Evolutionary conservation across 2,888 invertebrate species (phyloP).

Genomic region (Lypha dubia): DNA sequence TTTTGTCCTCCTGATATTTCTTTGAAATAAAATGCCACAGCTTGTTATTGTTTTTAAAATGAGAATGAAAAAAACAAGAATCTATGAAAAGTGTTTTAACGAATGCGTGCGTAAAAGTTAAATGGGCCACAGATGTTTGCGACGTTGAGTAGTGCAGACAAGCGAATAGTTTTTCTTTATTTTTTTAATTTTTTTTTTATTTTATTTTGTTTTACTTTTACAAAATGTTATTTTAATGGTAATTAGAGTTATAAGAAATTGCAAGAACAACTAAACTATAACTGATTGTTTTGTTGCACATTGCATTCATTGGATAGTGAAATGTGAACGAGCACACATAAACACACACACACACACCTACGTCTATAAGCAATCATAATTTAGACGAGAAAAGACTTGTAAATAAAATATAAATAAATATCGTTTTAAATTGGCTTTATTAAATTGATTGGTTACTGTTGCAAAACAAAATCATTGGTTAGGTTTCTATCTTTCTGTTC

Average conservation of each 20-base stretch:
- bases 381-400: not conserved
- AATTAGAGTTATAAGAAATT: slow-evolving; percentile 61
- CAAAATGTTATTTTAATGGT: slow-evolving; percentile 66
- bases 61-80: not conserved
- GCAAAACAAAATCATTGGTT: not conserved
- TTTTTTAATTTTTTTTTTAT: slow-evolving; percentile 1
- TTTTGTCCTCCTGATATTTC: not conserved
- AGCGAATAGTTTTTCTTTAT: slow-evolving; percentile 54
- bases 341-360: not conserved
- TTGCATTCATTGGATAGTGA: slow-evolving; percentile 12
- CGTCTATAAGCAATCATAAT: not conserved
- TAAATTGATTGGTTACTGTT: slow-evolving; percentile 23
- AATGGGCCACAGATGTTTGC: slow-evolving; percentile 71
- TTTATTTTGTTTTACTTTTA: slow-evolving; percentile 33
- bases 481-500: not conserved
- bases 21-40: slow-evolving; percentile 4
- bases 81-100: slow-evolving; percentile 41
- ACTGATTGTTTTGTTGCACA: slow-evolving; percentile 28
- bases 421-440: slow-evolving; percentile 15
- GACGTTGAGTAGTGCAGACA: slow-evolving; percentile 67
- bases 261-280: slow-evolving; percentile 30
- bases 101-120: slow-evolving; percentile 71
- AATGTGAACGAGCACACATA: slow-evolving; percentile 16
- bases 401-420: not conserved
- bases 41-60: slow-evolving; percentile 49